A percentile compares a stretch with the other conserved stretches of the same genome.
Conservation (phyloP, 2,797 vertebrate genomes). For the Scarus forsteni region DNA sequence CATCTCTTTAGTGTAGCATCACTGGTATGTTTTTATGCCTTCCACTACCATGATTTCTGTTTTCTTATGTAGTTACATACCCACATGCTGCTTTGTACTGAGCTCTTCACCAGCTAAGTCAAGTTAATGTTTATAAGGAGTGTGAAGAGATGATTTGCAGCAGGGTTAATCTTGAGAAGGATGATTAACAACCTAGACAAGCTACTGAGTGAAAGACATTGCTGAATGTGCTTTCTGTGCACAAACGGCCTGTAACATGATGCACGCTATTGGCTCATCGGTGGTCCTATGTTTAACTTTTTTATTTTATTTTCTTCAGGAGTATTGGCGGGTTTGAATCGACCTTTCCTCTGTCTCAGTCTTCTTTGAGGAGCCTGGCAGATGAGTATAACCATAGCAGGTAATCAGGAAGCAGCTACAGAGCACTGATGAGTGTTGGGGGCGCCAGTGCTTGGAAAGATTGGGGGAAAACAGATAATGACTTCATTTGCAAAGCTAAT, state of each 20-base stretch:
- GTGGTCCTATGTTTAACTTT: neutral
- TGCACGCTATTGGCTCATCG: slow-evolving; percentile 9
- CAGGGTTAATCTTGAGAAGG: slow-evolving; percentile 16
- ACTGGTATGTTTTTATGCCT: too few species aligned
- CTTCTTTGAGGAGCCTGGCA: slow-evolving; percentile 22
- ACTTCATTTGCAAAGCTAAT: slow-evolving; percentile 13
- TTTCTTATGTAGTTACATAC: neutral
- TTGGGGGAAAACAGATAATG: slow-evolving; percentile 12
- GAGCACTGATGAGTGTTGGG: neutral
- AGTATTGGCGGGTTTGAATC: neutral
- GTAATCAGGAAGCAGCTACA: slow-evolving; percentile 27
- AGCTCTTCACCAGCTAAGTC: slow-evolving; percentile 7
- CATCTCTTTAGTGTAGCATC: too few species aligned
- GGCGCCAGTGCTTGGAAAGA: neutral
- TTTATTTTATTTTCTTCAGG: neutral
- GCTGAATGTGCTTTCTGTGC: slow-evolving; percentile 6
- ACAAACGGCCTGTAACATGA: neutral
- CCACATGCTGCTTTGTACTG: neutral
- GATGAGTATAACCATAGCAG: slow-evolving; percentile 28
- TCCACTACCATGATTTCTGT: too few species aligned
- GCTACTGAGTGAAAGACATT: slow-evolving; percentile 19
- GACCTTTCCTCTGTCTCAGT: neutral
- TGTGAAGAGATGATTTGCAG: slow-evolving; percentile 46
- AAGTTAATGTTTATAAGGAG: slow-evolving; percentile 38
- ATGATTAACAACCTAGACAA: slow-evolving; percentile 54